A percentile compares a stretch with the other conserved stretches of the same genome.
phyloP scores from a whole-genome alignment of 2,113 vertebrate genomes.

The Alligator sinensis region DNA sequence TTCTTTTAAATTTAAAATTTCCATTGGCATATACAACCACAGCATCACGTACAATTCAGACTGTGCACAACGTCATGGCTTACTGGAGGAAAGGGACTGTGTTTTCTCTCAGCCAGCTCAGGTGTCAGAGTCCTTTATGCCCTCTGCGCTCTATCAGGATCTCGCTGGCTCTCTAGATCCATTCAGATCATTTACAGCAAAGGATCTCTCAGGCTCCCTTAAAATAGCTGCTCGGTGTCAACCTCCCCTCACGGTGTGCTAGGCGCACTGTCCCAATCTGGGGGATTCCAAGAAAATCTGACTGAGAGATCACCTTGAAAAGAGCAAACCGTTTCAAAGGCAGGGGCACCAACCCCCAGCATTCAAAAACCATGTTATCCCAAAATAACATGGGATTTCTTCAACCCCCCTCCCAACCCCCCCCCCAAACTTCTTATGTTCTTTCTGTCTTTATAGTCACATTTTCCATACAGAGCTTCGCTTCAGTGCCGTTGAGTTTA shows the following conservation, averaged over 20 bases:
- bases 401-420: not conserved
- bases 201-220: not conserved
- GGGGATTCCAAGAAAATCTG: not conserved
- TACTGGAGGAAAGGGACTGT: not conserved
- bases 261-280: no score
- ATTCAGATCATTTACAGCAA: no score
- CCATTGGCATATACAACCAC: not conserved
- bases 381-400: not conserved
- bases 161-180: no score
- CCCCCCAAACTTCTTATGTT: not conserved
- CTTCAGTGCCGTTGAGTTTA: no score
- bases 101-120: not conserved
- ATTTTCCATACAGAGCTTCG: not conserved
- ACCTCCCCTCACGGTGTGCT: rapidly evolving
- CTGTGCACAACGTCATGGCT: not conserved
- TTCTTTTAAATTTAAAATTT: not conserved
- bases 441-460: not conserved
- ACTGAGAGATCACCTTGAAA: not conserved
- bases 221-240: not conserved
- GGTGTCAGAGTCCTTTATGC: not conserved
- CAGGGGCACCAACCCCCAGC: not conserved
- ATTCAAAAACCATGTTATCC: not conserved
- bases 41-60: not conserved
- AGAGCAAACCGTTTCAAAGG: not conserved
- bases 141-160: not conserved